phyloP scores from a whole-genome alignment of 1,140 invertebrate species.

The Sitobion miscanthi region DNA sequence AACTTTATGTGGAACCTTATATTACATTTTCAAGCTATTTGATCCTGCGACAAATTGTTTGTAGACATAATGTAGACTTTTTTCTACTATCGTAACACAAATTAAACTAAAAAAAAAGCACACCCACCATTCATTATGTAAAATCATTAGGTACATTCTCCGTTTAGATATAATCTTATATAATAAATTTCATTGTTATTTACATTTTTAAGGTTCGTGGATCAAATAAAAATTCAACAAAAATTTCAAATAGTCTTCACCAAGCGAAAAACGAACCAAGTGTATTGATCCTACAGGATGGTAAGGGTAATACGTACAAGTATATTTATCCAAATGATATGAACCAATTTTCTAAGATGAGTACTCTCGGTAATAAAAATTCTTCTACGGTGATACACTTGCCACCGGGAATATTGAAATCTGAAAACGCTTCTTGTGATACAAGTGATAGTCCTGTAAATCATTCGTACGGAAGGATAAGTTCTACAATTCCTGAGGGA shows the following conservation, averaged over 20 bases:
- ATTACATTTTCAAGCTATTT: too few relatives aligned
- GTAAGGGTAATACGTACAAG: not conserved
- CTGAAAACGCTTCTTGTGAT: not conserved
- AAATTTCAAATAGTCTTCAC: not conserved
- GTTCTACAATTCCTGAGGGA: not conserved
- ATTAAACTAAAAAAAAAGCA: too few relatives aligned
- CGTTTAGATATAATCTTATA: not conserved
- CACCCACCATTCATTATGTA: too few relatives aligned
- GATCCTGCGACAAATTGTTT: too few relatives aligned
- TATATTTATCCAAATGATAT: slow-evolving; percentile 11
- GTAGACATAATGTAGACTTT: too few relatives aligned
- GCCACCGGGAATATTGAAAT: not conserved
- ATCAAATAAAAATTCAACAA: not conserved
- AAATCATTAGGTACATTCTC: too few relatives aligned
- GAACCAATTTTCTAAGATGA: slow-evolving; percentile 4
- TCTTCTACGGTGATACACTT: not conserved
- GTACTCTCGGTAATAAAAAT: slow-evolving; percentile 10
- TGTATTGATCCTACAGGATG: not conserved
- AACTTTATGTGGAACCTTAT: too few relatives aligned
- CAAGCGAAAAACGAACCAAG: not conserved
- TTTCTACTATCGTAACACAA: too few relatives aligned
- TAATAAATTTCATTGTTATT: not conserved
- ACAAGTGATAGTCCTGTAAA: not conserved
- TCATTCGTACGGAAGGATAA: not conserved
- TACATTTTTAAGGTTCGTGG: slow-evolving; percentile 2